Conservation (phyloP, 2,797 vertebrate species). For the Phataginus tetradactyla region DNA sequence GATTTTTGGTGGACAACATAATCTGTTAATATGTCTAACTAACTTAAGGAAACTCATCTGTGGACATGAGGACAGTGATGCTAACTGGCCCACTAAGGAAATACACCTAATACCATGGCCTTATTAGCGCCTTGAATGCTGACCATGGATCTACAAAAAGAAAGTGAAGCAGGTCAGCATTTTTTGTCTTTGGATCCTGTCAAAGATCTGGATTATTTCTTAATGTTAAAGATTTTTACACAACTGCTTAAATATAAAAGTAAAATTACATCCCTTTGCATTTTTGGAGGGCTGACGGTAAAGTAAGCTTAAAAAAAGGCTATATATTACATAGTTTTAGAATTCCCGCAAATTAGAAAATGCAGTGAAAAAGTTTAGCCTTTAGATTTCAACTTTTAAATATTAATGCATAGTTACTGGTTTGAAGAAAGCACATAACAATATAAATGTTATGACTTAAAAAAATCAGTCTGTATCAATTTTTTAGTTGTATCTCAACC, state of each 20-base stretch:
- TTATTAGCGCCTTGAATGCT: not conserved
- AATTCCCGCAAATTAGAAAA: not conserved
- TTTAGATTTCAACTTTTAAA: not conserved
- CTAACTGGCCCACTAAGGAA: not conserved
- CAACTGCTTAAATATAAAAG: not conserved
- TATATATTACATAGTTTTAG: not conserved
- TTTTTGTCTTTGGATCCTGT: not conserved
- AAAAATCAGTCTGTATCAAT: not conserved
- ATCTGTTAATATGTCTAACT: not conserved
- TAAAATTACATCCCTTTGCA: not conserved
- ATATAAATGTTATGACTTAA: not conserved
- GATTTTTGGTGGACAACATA: not conserved
- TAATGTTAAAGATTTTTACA: not conserved
- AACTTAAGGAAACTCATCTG: not conserved
- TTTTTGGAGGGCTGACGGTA: not conserved
- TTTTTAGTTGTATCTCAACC: not conserved
- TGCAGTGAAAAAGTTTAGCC: not conserved
- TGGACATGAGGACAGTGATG: not conserved
- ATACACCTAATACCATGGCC: not conserved
- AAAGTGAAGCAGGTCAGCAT: constrained; percentile 1
- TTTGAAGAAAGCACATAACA: not conserved
- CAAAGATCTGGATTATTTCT: constrained; percentile 45
- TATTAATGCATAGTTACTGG: not conserved
- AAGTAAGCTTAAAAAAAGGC: not conserved
- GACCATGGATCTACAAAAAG: not conserved